Conservation (phyloP, 2,113 vertebrate genomes). For the Agapornis roseicollis region DNA sequence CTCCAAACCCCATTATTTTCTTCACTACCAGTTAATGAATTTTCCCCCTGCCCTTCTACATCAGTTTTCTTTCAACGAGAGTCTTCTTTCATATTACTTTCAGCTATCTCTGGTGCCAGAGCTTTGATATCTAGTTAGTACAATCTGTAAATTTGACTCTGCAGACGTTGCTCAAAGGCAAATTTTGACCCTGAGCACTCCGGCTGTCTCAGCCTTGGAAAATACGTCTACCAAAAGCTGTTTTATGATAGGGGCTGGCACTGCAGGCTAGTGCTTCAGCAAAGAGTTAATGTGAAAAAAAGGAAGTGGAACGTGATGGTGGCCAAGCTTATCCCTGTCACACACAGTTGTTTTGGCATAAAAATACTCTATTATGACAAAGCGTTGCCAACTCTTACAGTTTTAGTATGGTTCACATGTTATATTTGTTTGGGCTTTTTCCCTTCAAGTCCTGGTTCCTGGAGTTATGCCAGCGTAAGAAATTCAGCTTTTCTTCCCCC, state of each 20-base stretch:
- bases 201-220: neutral
- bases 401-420: neutral
- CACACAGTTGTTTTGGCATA: slow-evolving; percentile 28
- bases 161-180: slow-evolving; percentile 38
- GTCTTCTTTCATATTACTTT: slow-evolving; percentile 4
- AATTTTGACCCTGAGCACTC: slow-evolving; percentile 7
- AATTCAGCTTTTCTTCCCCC: fast-evolving
- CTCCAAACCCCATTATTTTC: neutral
- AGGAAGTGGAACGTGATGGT: neutral
- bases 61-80: slow-evolving; percentile 24
- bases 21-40: slow-evolving; percentile 28
- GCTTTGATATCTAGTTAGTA: slow-evolving; percentile 50
- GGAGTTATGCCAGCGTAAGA: neutral
- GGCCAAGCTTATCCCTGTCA: slow-evolving; percentile 11
- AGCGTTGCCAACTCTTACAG: neutral
- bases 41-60: slow-evolving; percentile 17
- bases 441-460: neutral
- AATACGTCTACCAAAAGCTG: neutral
- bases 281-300: neutral
- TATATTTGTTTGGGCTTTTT: slow-evolving; percentile 13
- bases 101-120: neutral
- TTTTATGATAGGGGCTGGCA: neutral
- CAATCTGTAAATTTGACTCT: slow-evolving; percentile 18
- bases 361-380: slow-evolving; percentile 14
- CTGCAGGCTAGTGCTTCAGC: neutral